phyloP scores from a whole-genome alignment of 2,888 invertebrate species.

The Panorpa germanica region DNA sequence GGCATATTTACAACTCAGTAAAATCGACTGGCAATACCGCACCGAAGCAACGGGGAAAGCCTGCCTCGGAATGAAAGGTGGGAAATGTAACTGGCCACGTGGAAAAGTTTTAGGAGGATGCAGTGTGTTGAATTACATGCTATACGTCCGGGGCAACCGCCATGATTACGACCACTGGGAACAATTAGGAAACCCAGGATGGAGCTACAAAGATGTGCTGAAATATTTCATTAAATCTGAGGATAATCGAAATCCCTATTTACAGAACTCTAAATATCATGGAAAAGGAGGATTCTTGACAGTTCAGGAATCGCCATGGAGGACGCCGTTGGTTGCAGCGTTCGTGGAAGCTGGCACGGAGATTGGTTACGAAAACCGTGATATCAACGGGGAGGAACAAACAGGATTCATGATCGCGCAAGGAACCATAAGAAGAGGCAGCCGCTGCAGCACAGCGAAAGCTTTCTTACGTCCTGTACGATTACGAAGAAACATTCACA shows the following conservation, averaged over 20 bases:
- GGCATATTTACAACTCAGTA: constrained; percentile 68
- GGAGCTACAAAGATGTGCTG: constrained; percentile 70
- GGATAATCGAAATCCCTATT: constrained; percentile 72
- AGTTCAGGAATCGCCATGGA: constrained; percentile 70
- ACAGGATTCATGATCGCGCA: constrained; percentile 70
- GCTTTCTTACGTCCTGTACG: constrained; percentile 68
- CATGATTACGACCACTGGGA: constrained; percentile 85
- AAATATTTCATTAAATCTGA: constrained; percentile 82
- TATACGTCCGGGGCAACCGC: constrained; percentile 70
- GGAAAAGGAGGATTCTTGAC: constrained; percentile 55
- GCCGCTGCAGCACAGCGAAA: constrained; percentile 72
- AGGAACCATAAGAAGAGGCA: constrained; percentile 58
- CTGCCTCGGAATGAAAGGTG: constrained; percentile 65
- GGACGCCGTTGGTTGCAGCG: constrained; percentile 61
- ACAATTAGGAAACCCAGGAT: constrained; percentile 65
- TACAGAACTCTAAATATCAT: constrained; percentile 49
- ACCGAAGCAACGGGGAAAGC: constrained; percentile 66
- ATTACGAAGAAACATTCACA: constrained; percentile 56
- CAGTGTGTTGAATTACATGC: constrained; percentile 75
- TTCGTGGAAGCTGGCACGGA: constrained; percentile 68
- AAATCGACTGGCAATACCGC: constrained; percentile 80
- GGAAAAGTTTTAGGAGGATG: constrained; percentile 82
- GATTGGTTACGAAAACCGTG: constrained; percentile 66
- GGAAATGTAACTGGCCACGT: constrained; percentile 73
- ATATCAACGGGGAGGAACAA: constrained; percentile 63